A percentile compares a stretch with the other conserved stretches of the same genome.
These are phyloP conservation scores for Myopa testacea DNA, from an alignment of 2,888 invertebrate genomes.

Conservation along the genomic window DNA sequence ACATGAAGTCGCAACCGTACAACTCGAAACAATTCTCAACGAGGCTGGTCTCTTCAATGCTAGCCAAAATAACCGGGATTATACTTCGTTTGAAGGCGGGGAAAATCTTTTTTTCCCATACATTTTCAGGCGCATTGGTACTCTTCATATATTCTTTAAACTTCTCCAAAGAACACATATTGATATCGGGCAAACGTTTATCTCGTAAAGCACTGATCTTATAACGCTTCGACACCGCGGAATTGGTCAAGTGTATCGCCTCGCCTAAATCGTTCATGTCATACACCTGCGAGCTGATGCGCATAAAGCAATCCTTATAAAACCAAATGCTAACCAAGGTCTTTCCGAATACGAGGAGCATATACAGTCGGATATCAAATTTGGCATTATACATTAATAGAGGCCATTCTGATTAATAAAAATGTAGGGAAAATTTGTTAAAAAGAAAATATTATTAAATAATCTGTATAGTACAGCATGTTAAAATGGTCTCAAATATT, in stretches of 20 bases:
- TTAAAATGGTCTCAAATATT: too few relatives aligned
- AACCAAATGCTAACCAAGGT: conserved; percentile 86
- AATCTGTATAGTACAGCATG: too few relatives aligned
- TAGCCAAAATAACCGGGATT: conserved; percentile 79
- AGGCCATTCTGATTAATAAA: conserved; percentile 76
- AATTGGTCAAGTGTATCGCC: conserved; percentile 88
- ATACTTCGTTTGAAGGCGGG: conserved; percentile 87
- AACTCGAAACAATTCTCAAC: conserved; percentile 85
- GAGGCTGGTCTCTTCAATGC: conserved; percentile 77
- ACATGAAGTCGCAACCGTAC: conserved; percentile 92
- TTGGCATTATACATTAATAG: conserved; percentile 86
- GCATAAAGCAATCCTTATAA: conserved; percentile 85
- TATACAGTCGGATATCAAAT: conserved; percentile 93
- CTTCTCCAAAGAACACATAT: conserved; percentile 86
- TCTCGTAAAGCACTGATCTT: conserved; percentile 69
- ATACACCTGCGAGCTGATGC: conserved; percentile 88
- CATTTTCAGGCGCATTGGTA: conserved; percentile 66
- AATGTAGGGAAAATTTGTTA: too few relatives aligned
- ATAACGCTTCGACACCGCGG: conserved; percentile 86
- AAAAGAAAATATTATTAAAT: too few relatives aligned
- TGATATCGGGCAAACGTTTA: conserved; percentile 76
- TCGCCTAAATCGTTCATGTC: conserved; percentile 83
- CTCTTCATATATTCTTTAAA: conserved; percentile 75
- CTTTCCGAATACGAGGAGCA: conserved; percentile 77
- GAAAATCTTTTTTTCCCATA: conserved; percentile 80